A percentile compares a stretch with the other conserved stretches of the same genome.
Conservation (phyloP, 2,113 vertebrate genomes). For the Delphinus delphis region DNA sequence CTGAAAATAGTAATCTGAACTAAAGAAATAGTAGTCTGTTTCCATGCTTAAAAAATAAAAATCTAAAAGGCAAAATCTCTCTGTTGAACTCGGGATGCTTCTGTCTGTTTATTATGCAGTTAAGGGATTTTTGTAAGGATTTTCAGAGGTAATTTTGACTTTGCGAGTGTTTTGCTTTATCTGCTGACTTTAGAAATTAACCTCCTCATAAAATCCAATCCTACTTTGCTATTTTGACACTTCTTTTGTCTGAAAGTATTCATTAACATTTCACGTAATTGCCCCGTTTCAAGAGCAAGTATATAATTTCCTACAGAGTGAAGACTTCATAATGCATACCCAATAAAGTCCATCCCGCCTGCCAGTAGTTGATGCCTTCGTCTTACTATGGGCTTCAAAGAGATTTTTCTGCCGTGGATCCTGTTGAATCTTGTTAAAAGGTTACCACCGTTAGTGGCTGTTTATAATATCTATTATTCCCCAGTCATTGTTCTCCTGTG, state of each 20-base stretch:
- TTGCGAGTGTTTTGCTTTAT: slow-evolving; percentile 63
- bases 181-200: slow-evolving; percentile 75
- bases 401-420: background rate
- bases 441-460: background rate
- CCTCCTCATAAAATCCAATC: slow-evolving; percentile 75
- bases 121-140: slow-evolving; percentile 32
- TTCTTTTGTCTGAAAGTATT: slow-evolving; percentile 75
- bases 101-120: slow-evolving; percentile 21
- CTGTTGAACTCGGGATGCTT: background rate
- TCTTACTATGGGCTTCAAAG: background rate
- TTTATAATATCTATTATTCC: background rate
- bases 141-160: slow-evolving; percentile 72
- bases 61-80: background rate
- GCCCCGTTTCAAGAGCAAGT: slow-evolving; percentile 71
- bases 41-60: slow-evolving; percentile 19
- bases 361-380: background rate
- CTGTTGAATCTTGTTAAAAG: background rate
- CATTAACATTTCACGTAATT: slow-evolving; percentile 79
- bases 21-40: slow-evolving; percentile 19
- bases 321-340: slow-evolving; percentile 66
- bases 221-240: slow-evolving; percentile 77
- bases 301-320: slow-evolving; percentile 69
- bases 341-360: slow-evolving; percentile 68
- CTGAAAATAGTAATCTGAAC: background rate
- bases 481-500: background rate